Conservation (phyloP, 2,888 invertebrate genomes). For the Tenodera sinensis region DNA sequence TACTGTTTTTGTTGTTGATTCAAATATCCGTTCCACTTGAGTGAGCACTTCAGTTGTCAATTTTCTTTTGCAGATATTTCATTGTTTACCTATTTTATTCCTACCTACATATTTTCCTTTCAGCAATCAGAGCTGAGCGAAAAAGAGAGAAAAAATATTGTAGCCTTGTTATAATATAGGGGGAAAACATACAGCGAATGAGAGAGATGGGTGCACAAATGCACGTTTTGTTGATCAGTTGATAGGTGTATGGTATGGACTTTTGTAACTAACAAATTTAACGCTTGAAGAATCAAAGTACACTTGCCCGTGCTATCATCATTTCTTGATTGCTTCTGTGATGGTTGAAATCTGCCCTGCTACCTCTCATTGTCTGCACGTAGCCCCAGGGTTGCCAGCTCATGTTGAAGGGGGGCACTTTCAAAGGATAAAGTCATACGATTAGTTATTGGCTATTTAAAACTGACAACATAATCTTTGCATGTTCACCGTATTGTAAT, state of each 20-base stretch:
- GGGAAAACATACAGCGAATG: neutral
- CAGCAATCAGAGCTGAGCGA: neutral
- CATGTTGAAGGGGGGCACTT: neutral
- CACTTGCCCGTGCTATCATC: neutral
- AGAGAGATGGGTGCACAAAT: neutral
- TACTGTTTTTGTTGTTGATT: neutral
- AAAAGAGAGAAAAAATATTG: neutral
- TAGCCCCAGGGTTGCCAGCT: neutral
- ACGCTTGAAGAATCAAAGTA: conserved; percentile 7
- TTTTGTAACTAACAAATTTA: conserved; percentile 9
- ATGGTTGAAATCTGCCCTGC: neutral
- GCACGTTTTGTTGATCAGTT: neutral
- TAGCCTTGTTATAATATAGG: neutral
- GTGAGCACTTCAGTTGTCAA: neutral
- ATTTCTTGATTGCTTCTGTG: conserved; percentile 7
- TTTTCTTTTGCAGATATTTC: neutral
- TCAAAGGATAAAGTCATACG: neutral
- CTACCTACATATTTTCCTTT: neutral
- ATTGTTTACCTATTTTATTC: neutral
- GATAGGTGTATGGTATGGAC: neutral
- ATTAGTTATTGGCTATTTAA: conserved; percentile 13
- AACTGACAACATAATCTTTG: conserved; percentile 1
- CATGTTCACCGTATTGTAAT: neutral
- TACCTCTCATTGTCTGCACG: neutral
- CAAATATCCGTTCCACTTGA: neutral